Conservation (phyloP, 2,888 invertebrate species). For the Acronicta leporina region DNA sequence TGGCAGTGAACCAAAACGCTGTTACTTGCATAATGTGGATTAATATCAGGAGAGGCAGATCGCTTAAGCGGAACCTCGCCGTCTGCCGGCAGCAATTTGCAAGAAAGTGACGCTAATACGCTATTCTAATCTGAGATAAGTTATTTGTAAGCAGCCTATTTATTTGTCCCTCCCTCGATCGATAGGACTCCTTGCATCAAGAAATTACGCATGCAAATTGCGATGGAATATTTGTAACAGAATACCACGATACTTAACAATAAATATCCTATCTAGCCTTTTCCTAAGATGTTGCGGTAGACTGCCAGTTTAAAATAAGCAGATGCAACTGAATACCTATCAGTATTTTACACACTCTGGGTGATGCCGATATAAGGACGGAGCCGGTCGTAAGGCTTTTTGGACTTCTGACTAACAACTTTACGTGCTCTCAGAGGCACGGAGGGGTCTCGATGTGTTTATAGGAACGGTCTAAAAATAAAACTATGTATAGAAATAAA, state of each 20-base stretch:
- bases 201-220: not conserved
- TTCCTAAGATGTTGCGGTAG: too few species aligned
- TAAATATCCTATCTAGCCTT: too few species aligned
- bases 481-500: not conserved
- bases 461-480: not conserved
- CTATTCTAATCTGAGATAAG: conserved; percentile 60
- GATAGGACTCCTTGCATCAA: not conserved
- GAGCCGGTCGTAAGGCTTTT: too few species aligned
- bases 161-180: conserved; percentile 5
- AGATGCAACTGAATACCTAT: too few species aligned
- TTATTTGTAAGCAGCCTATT: conserved; percentile 44
- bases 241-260: not conserved
- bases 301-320: too few species aligned
- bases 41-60: conserved; percentile 76
- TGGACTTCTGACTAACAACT: too few species aligned
- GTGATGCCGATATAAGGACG: too few species aligned
- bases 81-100: conserved; percentile 79
- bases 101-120: conserved; percentile 64
- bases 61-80: conserved; percentile 53
- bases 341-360: too few species aligned
- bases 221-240: not conserved
- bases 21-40: conserved; percentile 84
- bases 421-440: too few species aligned
- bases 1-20: conserved; percentile 86
- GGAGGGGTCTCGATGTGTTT: too few species aligned